These are phyloP conservation scores for Cassiopea andromeda DNA, from an alignment of 30 jellyfish, hydroid and myxozoan species.

Conservation along the genomic window DNA sequence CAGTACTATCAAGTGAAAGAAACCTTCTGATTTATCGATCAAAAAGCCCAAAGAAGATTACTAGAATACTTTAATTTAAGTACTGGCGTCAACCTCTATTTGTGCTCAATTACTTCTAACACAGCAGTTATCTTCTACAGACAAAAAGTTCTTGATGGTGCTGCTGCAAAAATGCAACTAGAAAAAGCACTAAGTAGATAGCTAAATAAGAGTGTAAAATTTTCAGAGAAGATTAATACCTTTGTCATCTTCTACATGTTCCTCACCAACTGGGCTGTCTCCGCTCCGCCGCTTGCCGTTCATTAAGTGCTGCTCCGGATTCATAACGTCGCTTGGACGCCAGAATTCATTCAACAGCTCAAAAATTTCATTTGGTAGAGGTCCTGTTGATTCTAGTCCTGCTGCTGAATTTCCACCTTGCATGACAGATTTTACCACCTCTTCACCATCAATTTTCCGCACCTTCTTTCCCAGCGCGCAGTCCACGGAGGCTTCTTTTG, in stretches of 20 bases:
- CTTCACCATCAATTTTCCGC: slow-evolving; percentile 68
- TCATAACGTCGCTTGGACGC: slow-evolving; percentile 95
- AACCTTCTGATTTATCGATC: slow-evolving; percentile 16
- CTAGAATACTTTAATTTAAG: neutral
- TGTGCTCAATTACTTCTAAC: slow-evolving; percentile 15
- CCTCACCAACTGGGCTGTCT: slow-evolving; percentile 92
- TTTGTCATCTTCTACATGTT: slow-evolving; percentile 93
- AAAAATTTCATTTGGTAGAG: slow-evolving; percentile 96
- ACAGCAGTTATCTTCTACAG: neutral
- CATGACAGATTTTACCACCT: slow-evolving; percentile 64
- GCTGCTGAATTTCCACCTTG: slow-evolving; percentile 58
- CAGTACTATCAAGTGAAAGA: neutral
- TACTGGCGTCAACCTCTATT: slow-evolving; percentile 2
- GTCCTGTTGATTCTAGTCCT: slow-evolving; percentile 92
- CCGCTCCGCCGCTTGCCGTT: slow-evolving; percentile 96
- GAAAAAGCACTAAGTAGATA: neutral
- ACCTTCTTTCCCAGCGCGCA: slow-evolving; percentile 76
- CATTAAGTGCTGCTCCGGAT: slow-evolving; percentile 85
- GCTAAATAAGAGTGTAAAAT: neutral
- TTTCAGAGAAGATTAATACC: slow-evolving; percentile 57
- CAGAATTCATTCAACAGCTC: slow-evolving; percentile 97
- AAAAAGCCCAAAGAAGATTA: slow-evolving; percentile 12
- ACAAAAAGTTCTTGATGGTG: neutral
- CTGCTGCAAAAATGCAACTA: neutral
- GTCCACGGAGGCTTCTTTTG: slow-evolving; percentile 73